These are phyloP conservation scores for Cecropterus lyciades DNA, from an alignment of 1,140 invertebrate genomes.

Conservation along the genomic window DNA sequence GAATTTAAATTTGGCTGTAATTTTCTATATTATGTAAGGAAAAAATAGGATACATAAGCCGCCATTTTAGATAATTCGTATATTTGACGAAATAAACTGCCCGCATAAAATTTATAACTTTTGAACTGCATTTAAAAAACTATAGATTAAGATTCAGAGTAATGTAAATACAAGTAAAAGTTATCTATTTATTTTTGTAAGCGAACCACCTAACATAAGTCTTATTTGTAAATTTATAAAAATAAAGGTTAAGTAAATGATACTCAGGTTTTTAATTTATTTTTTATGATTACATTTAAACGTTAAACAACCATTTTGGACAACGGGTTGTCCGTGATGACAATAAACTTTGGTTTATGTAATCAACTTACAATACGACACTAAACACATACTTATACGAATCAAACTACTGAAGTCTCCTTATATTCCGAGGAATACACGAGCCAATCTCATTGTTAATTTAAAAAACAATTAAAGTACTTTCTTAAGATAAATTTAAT, in stretches of 20 bases:
- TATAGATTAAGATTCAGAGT: too few species aligned
- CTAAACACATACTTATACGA: constrained; percentile 61
- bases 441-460: constrained; percentile 42
- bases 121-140: too few species aligned
- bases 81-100: too few species aligned
- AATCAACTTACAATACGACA: constrained; percentile 54
- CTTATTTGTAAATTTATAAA: neutral
- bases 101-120: too few species aligned
- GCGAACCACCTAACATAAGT: too few species aligned
- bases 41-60: too few species aligned
- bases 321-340: constrained; percentile 36
- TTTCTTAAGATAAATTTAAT: constrained; percentile 47
- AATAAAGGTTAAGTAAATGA: constrained; percentile 33
- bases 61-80: too few species aligned
- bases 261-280: constrained; percentile 58
- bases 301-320: constrained; percentile 58
- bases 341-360: constrained; percentile 66
- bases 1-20: too few species aligned
- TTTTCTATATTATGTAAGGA: too few species aligned
- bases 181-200: too few species aligned
- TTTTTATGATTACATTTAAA: constrained; percentile 66
- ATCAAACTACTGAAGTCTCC: constrained; percentile 62
- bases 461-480: constrained; percentile 73
- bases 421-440: constrained; percentile 49
- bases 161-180: too few species aligned